Evolutionary conservation across 2,113 vertebrate species (phyloP).

Genomic region (Megaceryle torquata): DNA sequence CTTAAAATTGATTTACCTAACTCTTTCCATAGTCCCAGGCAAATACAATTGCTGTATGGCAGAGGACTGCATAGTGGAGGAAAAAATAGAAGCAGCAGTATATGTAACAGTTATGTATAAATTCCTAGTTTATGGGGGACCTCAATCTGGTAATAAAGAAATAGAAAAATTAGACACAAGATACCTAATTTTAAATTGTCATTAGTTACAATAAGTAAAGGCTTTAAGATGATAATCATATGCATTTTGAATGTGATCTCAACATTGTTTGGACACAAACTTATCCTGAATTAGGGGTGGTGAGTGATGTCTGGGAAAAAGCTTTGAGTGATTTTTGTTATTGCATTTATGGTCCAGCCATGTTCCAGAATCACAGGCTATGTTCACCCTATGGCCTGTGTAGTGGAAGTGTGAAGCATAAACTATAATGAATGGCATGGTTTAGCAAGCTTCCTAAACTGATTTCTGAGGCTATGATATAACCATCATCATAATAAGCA

Average conservation of each 20-base stretch:
- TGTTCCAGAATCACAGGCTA: neutral
- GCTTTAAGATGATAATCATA: neutral
- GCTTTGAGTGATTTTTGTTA: neutral
- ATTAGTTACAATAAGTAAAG: neutral
- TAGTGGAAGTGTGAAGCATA: neutral
- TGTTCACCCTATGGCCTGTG: neutral
- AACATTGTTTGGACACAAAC: neutral
- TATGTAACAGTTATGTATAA: neutral
- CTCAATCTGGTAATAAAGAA: neutral
- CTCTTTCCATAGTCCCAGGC: neutral
- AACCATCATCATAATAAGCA: neutral
- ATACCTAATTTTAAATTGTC: neutral
- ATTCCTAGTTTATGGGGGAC: neutral
- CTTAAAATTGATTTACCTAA: slow-evolving; percentile 60
- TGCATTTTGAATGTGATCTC: neutral
- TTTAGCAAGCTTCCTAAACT: neutral
- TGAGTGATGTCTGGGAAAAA: neutral
- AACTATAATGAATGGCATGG: neutral
- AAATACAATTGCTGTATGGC: neutral
- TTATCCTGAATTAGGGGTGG: neutral
- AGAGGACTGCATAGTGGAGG: neutral
- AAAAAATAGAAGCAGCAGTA: neutral
- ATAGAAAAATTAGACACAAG: neutral
- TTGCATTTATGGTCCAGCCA: neutral
- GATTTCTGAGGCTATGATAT: neutral